Base-by-base conservation (phyloP, 1,140 invertebrate genomes). In the Drosophila quadrilineata region DNA sequence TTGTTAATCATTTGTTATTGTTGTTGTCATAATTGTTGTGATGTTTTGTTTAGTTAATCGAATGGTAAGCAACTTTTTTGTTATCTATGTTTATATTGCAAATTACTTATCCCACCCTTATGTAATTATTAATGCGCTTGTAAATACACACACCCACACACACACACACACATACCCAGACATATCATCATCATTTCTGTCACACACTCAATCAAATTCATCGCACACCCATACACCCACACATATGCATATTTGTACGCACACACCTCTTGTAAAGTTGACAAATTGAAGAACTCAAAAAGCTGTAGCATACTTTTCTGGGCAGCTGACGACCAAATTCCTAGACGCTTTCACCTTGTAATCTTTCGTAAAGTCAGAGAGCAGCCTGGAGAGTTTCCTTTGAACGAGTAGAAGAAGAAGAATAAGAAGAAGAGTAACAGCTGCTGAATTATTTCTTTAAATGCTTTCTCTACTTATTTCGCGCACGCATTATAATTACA, bases 21-120 rank as follows among this genome's bases (percentile, higher is more conserved):
- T 72, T 84, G 59, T 82, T 71, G 53, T 71, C 49, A 50, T 75
- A 50, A 65, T 85, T 71, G 43, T 77, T 77, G 69, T 76, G 48
- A 72, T 82, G 73, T 82, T 82, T 85, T 84, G 79, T 85, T 84
- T 62, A 79, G 64, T 72, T 79, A 86, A 86, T 63, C 46, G 71
- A 79, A 86, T 84, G 84, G 84, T 87, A 87, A 87, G 84, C 84
- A 87, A 87, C 77, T 75, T 87, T 65, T n/a, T n/a, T n/a, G n/a
- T n/a, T n/a, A n/a, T n/a, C 50, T 77, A 54, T 60, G 33, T 74
- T 64, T 68, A 64, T 77, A 71, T 79, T 41, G n/a, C n/a, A n/a
- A 22, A 58, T 10, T 36, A 43, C 54, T 50, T 66, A 28, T 66
- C 54, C 50, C 28, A 59, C 19, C 19, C 35, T 59, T 75, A 76